Conservation (phyloP, 2,113 vertebrate species). For the Numenius arquata region DNA sequence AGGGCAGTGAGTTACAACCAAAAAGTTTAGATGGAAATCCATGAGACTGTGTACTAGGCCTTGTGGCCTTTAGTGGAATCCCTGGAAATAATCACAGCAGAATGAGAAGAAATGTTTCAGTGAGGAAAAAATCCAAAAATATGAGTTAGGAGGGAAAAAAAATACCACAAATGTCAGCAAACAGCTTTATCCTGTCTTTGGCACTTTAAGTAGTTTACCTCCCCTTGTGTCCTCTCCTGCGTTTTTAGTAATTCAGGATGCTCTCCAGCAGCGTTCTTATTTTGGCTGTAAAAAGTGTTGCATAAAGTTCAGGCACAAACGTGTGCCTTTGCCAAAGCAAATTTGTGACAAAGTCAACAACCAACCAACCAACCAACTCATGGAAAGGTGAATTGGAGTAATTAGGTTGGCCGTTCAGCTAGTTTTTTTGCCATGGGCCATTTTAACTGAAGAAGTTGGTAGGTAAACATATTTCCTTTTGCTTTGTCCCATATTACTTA, state of each 20-base stretch:
- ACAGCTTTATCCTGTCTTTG: not conserved
- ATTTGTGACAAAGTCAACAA: not conserved
- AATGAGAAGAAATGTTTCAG: not conserved
- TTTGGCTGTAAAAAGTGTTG: not conserved
- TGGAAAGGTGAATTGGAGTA: not conserved
- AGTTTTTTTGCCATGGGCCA: not conserved
- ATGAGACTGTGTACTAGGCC: accelerated
- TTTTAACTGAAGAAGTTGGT: not conserved
- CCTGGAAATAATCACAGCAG: not conserved
- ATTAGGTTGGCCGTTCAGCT: not conserved
- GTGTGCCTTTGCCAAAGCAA: not conserved
- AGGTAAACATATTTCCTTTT: not conserved
- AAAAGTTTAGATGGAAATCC: not conserved
- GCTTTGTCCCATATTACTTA: not conserved
- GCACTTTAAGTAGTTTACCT: not conserved
- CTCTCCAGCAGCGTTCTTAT: not conserved
- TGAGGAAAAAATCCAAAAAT: not conserved
- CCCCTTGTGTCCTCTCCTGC: not conserved
- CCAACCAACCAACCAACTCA: accelerated
- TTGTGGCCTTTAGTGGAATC: no score
- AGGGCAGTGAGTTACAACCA: not conserved
- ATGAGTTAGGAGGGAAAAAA: not conserved
- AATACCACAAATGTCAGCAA: not conserved
- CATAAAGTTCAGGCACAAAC: not conserved
- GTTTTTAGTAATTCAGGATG: not conserved